Evolutionary conservation across 2,888 invertebrate species (phyloP).

Genomic region (Drosophila emarginata): DNA sequence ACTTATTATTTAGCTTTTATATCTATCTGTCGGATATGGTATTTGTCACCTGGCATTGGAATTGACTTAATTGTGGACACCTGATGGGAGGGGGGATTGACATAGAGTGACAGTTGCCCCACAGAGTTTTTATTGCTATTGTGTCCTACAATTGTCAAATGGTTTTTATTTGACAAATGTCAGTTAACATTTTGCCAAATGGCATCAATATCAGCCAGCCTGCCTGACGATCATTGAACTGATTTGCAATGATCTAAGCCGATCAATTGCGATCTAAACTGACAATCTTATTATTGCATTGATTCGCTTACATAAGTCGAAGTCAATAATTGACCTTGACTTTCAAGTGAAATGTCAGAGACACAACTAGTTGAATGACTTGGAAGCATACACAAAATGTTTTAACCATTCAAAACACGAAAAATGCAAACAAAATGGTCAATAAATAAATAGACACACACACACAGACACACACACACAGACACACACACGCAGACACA

Average conservation of each 20-base stretch:
- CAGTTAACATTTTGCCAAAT: slow-evolving; percentile 50
- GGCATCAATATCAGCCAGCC: slow-evolving; percentile 33
- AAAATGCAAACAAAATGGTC: slow-evolving; percentile 36
- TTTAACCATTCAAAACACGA: slow-evolving; percentile 12
- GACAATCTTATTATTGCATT: slow-evolving; percentile 41
- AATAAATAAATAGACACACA: slow-evolving; percentile 11
- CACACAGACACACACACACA: slow-evolving; percentile 3
- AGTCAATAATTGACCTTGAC: slow-evolving; percentile 57
- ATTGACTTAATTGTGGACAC: neutral
- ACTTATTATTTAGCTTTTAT: neutral
- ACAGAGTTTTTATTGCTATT: neutral
- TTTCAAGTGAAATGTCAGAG: slow-evolving; percentile 49
- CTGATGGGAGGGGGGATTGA: neutral
- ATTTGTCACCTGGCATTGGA: neutral
- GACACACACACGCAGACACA: neutral
- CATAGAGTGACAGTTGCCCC: neutral
- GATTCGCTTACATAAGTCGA: slow-evolving; percentile 33
- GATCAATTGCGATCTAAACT: slow-evolving; percentile 34
- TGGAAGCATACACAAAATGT: slow-evolving; percentile 30
- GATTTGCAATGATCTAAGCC: slow-evolving; percentile 1
- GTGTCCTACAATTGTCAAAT: slow-evolving; percentile 71
- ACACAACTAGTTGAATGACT: slow-evolving; percentile 4
- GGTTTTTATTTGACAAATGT: slow-evolving; percentile 61
- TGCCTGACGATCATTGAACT: neutral
- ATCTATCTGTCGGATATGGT: neutral